Evolutionary conservation across 1,140 invertebrate genomes (phyloP).

Genomic region (Idris sp.): DNA sequence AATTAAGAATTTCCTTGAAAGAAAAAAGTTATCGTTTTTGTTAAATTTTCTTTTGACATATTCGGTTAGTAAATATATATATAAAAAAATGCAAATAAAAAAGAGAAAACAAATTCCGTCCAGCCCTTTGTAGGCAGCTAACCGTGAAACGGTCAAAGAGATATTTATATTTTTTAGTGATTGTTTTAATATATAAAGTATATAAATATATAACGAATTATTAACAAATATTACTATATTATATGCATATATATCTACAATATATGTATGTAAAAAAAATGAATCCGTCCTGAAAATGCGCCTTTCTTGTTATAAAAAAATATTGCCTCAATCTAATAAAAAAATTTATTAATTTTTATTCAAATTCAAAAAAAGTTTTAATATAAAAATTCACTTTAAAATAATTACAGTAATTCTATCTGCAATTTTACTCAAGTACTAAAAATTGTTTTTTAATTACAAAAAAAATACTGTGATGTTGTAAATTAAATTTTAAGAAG

Average conservation of each 20-base stretch:
- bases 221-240: slow-evolving; percentile 57
- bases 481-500: too few species aligned
- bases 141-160: slow-evolving; percentile 64
- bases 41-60: slow-evolving; percentile 33
- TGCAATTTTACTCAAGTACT: too few species aligned
- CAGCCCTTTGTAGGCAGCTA: slow-evolving; percentile 73
- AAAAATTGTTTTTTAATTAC: too few species aligned
- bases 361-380: too few species aligned
- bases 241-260: slow-evolving; percentile 30
- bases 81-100: slow-evolving; percentile 9
- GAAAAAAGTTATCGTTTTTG: background rate
- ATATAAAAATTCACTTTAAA: too few species aligned
- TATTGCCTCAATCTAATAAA: too few species aligned
- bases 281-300: slow-evolving; percentile 43
- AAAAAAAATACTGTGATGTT: too few species aligned
- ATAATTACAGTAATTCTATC: too few species aligned
- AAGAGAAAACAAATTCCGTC: slow-evolving; percentile 67
- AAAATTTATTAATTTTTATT: too few species aligned
- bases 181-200: slow-evolving; percentile 68
- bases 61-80: slow-evolving; percentile 38
- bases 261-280: slow-evolving; percentile 37
- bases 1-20: slow-evolving; percentile 2
- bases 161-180: slow-evolving; percentile 73
- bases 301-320: slow-evolving; percentile 19
- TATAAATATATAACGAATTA: slow-evolving; percentile 61